phyloP scores from a whole-genome alignment of 2,797 vertebrate genomes.

The Scarus forsteni region DNA sequence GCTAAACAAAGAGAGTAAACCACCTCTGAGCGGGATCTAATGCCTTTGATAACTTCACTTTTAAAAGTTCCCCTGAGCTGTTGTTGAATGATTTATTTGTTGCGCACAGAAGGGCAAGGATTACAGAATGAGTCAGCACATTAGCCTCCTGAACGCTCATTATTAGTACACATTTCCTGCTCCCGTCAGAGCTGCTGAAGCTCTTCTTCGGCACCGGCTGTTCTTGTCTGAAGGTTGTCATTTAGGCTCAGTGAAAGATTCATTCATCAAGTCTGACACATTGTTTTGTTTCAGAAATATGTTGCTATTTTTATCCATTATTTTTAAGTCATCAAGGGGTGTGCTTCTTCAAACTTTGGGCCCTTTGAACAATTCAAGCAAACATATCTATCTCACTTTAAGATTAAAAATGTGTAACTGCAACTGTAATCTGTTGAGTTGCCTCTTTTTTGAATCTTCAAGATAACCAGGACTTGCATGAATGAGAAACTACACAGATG shows the following conservation, averaged over 20 bases:
- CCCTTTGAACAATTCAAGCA: not conserved
- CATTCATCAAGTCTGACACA: conserved; percentile 7
- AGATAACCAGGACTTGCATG: too few species aligned
- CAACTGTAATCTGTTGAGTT: too few species aligned
- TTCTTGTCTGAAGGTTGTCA: conserved; percentile 9
- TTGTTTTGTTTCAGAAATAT: not conserved
- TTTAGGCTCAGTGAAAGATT: conserved; percentile 8
- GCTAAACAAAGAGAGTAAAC: conserved; percentile 11
- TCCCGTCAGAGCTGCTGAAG: not conserved
- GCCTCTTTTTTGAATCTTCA: too few species aligned
- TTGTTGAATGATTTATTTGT: conserved; percentile 39
- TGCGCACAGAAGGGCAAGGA: conserved; percentile 7
- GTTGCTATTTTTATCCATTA: not conserved
- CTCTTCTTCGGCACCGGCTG: conserved; percentile 5
- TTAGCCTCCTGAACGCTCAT: conserved; percentile 21
- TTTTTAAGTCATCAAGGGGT: not conserved
- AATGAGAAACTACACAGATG: too few species aligned
- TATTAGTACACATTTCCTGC: conserved; percentile 13
- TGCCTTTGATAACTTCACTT: conserved; percentile 18
- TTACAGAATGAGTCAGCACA: conserved; percentile 46
- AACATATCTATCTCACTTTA: too few species aligned
- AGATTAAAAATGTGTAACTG: too few species aligned
- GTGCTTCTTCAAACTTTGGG: not conserved
- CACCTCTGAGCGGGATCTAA: conserved; percentile 11
- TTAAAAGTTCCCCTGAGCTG: conserved; percentile 11